Evolutionary conservation across 2,888 invertebrate genomes (phyloP), one percentile per base, ranked within the genome.

Genomic region (Alsophila aescularia): DNA sequence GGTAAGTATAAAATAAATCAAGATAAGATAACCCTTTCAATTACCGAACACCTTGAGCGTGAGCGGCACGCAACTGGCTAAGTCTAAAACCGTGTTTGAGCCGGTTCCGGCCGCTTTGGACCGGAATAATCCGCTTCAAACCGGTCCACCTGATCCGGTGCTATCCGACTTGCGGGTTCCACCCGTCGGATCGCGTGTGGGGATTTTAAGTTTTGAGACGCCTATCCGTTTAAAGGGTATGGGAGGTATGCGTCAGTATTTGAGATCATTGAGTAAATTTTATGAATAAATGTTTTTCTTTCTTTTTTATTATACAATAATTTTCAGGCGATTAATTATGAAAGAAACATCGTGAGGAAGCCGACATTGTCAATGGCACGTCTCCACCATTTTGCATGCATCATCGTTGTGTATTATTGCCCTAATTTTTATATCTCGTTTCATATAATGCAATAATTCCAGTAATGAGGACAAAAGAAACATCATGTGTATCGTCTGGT

Each of bases 31-130:
- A 67, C 69, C 69, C 63, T 67, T 70, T 74, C 69, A 72, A 73
- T 70, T 75, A 75, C 73, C 69, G 77, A 77, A 78, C 67, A 81
- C 79, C 83, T 83, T 77, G 16, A 34, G 49, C 54, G 54, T 40
- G 39, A 44, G 67, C 82, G 75, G 81, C 72, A 68, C 69, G 70
- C 68, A 73, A 73, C 79, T 82, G 79, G 77, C 80, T 87, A 84
- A 85, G 87, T 87, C 87, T 80, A 77, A 84, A 88, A 87, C 81
- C 87, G 84, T 85, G 85, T 87, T 85, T 80, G 87, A 86, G 85
- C 88, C 85, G 81, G 84, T 86, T 78, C 72, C 74, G 72, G 67
- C 82, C 81, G 87, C 83, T 74, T 63, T 73, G 85, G 79, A 81
- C 86, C 79, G 86, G 86, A 88, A 86, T 86, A 88, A 89, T 84